Evolutionary conservation across 2,888 invertebrate genomes (phyloP).

Genomic region (Arrhopalites spinosus): DNA sequence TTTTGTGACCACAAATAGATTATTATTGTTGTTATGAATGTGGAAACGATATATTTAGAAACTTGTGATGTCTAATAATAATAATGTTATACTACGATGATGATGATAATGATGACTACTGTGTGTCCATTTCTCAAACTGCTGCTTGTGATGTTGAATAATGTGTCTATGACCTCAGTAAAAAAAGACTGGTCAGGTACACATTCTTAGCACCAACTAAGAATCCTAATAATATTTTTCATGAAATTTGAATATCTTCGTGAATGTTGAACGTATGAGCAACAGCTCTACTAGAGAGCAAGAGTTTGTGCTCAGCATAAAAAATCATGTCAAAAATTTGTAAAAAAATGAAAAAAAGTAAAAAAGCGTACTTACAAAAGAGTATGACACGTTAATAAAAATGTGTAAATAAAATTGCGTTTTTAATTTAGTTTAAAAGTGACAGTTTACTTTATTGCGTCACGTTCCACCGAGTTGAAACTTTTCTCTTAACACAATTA

Average conservation of each 20-base stretch:
- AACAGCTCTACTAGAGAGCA: not conserved
- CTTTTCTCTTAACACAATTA: no score
- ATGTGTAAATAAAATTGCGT: constrained; percentile 8
- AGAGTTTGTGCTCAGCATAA: not conserved
- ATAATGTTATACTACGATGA: no score
- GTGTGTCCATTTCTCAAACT: not conserved
- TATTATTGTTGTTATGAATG: no score
- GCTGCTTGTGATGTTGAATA: constrained; percentile 11
- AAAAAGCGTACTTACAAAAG: not conserved
- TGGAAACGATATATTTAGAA: no score
- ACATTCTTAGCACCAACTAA: not conserved
- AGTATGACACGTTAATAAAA: not conserved
- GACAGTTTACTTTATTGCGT: no score
- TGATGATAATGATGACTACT: no score
- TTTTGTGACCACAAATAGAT: no score
- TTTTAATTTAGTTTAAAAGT: not conserved
- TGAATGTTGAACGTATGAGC: not conserved
- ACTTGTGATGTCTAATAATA: no score
- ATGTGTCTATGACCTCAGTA: not conserved
- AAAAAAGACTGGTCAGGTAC: not conserved
- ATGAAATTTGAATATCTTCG: not conserved
- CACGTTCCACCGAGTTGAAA: no score
- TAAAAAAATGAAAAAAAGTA: not conserved
- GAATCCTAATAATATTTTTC: not conserved
- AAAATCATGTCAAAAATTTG: constrained; percentile 1